Evolutionary conservation across 2,797 vertebrate species (phyloP), one percentile per base, ranked within the genome.

Genomic region (Argya squamiceps): DNA sequence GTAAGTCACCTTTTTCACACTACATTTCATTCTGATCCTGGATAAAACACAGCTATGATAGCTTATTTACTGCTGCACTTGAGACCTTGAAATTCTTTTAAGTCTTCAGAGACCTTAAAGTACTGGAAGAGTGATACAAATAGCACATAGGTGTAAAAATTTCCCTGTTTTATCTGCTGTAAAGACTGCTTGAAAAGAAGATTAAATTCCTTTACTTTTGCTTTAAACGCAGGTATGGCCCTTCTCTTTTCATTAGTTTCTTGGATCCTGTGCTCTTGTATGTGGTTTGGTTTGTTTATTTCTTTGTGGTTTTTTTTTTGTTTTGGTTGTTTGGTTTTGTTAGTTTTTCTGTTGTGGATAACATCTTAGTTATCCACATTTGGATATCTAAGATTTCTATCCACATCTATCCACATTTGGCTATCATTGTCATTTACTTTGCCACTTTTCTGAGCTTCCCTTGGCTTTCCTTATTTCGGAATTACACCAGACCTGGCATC

Each of bases 401-500:
- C n/a, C n/a, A n/a, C n/a, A n/a, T n/a, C n/a, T n/a, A n/a, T n/a
- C n/a, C n/a, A n/a, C n/a, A n/a, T n/a, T n/a, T n/a, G n/a, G 32
- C 18, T 86, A 24, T 58, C 79, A 58, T 59, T 92, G n/a, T 59
- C 6, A 73, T 73, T 83, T 77, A 70, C n/a, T 92, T 70, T 59
- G 59, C 36, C 26, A 55, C 55, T 94, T 91, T 81, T 93, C 50
- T 1, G 12, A 89, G 44, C 30, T 69, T 89, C 26, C 71, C 22
- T 89, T 91, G 76, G 46, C n/a, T 92, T 80, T 85, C 53, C 46
- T 93, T 60, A 86, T 84, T 93, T 95, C 53, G 0, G 3, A 74
- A 87, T 70, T 89, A 64, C 30, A 91, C 70, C 64, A 95, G 80
- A 84, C 70, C 84, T 69, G 44, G 69, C 62, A 8, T 81, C 91